These are phyloP conservation scores for Chalcis sispes DNA, from an alignment of 2,888 invertebrate species.

Conservation along the genomic window DNA sequence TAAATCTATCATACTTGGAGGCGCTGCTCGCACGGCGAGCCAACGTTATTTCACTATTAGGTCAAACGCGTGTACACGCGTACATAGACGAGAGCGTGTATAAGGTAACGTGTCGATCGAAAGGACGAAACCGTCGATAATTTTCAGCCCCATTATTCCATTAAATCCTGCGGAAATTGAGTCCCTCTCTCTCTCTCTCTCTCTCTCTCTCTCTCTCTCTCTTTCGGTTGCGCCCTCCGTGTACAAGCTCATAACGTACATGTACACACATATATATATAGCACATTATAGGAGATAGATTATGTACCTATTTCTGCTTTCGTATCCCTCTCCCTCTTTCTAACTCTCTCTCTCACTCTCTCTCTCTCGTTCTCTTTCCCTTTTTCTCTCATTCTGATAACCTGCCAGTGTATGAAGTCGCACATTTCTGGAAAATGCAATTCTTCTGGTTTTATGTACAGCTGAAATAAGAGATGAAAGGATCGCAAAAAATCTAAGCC, in stretches of 20 bases:
- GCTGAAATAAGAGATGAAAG: background rate
- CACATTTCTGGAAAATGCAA: constrained; percentile 31
- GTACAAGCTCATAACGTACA: constrained; percentile 19
- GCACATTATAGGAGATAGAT: too few relatives aligned
- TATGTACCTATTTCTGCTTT: constrained; percentile 22
- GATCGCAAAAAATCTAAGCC: background rate
- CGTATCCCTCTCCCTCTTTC: too few relatives aligned
- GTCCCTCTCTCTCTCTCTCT: constrained; percentile 24
- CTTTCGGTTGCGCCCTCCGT: too few relatives aligned
- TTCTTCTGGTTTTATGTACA: constrained; percentile 25
- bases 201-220: background rate
- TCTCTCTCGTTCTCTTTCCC: too few relatives aligned
- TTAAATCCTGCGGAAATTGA: constrained; percentile 53
- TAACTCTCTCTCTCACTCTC: too few relatives aligned
- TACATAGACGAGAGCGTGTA: too few relatives aligned
- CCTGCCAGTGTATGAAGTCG: background rate
- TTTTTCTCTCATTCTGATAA: too few relatives aligned
- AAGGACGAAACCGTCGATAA: constrained; percentile 38
- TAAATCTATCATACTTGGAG: background rate
- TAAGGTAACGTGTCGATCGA: constrained; percentile 1
- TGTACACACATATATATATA: too few relatives aligned
- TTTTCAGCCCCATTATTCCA: constrained; percentile 53
- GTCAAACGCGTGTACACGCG: constrained; percentile 8
- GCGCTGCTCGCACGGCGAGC: too few relatives aligned
- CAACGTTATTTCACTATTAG: too few relatives aligned